phyloP scores from a whole-genome alignment of 1,140 invertebrate species.

The Brachionus manjavacas region DNA sequence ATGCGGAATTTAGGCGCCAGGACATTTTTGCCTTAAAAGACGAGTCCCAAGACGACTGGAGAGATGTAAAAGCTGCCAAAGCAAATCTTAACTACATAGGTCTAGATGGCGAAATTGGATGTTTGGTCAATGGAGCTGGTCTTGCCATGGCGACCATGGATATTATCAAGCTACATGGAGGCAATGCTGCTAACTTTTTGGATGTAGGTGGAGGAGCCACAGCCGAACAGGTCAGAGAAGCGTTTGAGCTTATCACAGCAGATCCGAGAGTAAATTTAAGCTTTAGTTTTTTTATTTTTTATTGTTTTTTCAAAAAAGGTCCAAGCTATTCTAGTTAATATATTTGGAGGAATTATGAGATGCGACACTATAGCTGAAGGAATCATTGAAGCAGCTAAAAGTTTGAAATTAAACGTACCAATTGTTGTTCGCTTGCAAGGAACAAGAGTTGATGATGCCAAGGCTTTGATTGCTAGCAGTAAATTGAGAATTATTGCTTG shows the following conservation, averaged over 20 bases:
- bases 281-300: background rate
- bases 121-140: slow-evolving; percentile 59
- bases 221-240: slow-evolving; percentile 70
- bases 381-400: slow-evolving; percentile 78
- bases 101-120: slow-evolving; percentile 82
- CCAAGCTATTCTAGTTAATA: slow-evolving; percentile 91
- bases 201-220: slow-evolving; percentile 62
- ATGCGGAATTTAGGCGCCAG: slow-evolving; percentile 86
- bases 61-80: slow-evolving; percentile 82
- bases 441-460: slow-evolving; percentile 67
- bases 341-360: slow-evolving; percentile 98
- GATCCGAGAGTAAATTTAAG: slow-evolving; percentile 48
- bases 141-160: slow-evolving; percentile 64
- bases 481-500: slow-evolving; percentile 33
- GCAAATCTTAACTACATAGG: slow-evolving; percentile 83
- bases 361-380: slow-evolving; percentile 93
- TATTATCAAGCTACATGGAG: slow-evolving; percentile 60
- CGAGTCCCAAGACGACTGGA: slow-evolving; percentile 66
- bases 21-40: slow-evolving; percentile 60
- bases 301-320: slow-evolving; percentile 59
- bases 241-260: slow-evolving; percentile 62
- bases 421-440: slow-evolving; percentile 86
- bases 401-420: slow-evolving; percentile 75
- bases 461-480: slow-evolving; percentile 63
- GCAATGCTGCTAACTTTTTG: slow-evolving; percentile 61